Base-by-base conservation (phyloP, 2,113 vertebrate species). In the Lathamus discolor region DNA sequence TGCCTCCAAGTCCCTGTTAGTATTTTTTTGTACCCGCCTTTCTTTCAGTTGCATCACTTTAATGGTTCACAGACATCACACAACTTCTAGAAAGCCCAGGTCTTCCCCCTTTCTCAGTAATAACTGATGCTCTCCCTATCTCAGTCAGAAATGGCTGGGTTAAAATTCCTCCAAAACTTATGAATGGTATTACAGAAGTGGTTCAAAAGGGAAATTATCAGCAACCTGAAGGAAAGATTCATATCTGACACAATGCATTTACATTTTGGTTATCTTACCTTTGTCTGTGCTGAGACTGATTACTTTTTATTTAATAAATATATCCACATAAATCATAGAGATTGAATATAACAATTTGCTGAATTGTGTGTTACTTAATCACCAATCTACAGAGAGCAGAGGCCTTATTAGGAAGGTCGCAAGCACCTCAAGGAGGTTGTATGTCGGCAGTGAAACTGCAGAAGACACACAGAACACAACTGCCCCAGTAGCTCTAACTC, bases 361-460 rank as follows among this genome's bases (percentile, higher is more conserved):
- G 84, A 70, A 70, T 11, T 44, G 5, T 35, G 10, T 18, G 20
- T 29, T 54, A 35, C 28, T 51, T 67, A 43, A 67, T 43, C 43
- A 67, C 20, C 35, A 63, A 5, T 1, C 7, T 10, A 35, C 10
- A 80, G 48, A 66, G 35, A 57, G 10, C 5, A 54, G 14, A 41
- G 6, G 7, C 4, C 28, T 63, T 41, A 39, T 1, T 27, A 54
- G 23, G 35, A 14, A n/a, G 2, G 1, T 46, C 2, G 2, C 13
- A 41, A 73, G 35, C 10, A 43, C 10, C 23, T 64, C 17, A 59
- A n/a, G 24, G 24, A 48, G 10, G 41, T 27, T 52, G 22, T 12
- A 13, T 17, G 4, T 79, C 57, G 57, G n/a, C 33, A 55, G 25
- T 16, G 63, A 73, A 90, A 64, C 29, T 0, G 0, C 39, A 61